Evolutionary conservation across 30 jellyfish, hydroid and myxozoan genomes (phyloP), one percentile per base, ranked within the genome.

Genomic region (Rhopilema esculentum): DNA sequence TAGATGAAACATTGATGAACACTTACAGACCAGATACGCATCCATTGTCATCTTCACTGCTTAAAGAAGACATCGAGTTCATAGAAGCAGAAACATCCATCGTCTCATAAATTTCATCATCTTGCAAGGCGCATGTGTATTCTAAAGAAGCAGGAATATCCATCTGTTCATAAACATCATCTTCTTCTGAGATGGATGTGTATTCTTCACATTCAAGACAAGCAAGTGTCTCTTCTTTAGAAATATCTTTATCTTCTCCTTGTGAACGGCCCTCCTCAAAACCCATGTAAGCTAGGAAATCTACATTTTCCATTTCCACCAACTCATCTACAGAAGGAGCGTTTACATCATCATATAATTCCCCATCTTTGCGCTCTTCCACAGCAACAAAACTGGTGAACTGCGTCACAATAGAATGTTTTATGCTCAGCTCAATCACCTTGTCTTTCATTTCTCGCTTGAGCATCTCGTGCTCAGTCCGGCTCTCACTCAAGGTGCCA

Each of bases 301-400:
- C 97, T 0, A 86, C 83, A 12, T 92, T 51, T 86, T 92, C 98
- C 78, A 26, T 72, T 0, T 50, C 81, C 53, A 91, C 87, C 79
- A 91, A 49, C 31, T 91, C 96, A 8, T 57, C 82, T 22, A 91
- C 51, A 16, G 98, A 75, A 15, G 96, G 96, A 18, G 81, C 93
- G 0, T 75, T 72, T 30, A 0, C 82, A 30, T 74, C 69, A 18
- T 70, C 89, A 20, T 66, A 75, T 87, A 76, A 84, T 51, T 70
- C 88, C 24, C 70, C 87, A 75, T 89, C 89, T 67, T 82, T 93
- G 49, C 98, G 86, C 40, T 93, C 93, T 84, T 93, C 98, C 31
- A 93, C 73, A 31, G 98, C 98, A 30, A 93, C 97, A 33, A 93
- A 93, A 62, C 98, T 93, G 0, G 98, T 93, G 63, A 93, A 93